These are phyloP conservation scores for Procavia capensis DNA, from an alignment of 2,113 vertebrate species.

Conservation along the genomic window DNA sequence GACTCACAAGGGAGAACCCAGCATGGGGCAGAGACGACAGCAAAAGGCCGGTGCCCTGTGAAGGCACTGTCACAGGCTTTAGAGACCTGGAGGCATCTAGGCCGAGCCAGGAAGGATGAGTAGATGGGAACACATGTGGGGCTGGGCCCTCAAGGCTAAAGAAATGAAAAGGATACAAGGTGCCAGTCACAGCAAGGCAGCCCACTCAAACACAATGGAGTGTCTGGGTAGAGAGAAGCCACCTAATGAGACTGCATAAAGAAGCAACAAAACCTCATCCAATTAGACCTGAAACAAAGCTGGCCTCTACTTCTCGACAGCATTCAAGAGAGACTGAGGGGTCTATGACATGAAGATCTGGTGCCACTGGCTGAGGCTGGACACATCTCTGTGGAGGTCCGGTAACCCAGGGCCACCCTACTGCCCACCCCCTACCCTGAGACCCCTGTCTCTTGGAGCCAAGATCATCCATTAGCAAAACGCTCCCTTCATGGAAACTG, in stretches of 20 bases:
- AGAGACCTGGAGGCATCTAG: too few species aligned
- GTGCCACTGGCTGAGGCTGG: neutral
- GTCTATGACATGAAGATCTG: neutral
- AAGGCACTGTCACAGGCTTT: too few species aligned
- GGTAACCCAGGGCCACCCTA: neutral
- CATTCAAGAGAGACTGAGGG: neutral
- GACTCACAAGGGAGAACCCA: neutral
- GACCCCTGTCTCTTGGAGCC: neutral
- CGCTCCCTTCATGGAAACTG: neutral
- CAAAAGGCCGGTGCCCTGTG: neutral
- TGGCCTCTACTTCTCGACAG: neutral
- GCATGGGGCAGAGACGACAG: neutral
- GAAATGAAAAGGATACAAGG: neutral
- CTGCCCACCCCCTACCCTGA: neutral
- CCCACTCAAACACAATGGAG: neutral
- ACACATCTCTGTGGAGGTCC: neutral
- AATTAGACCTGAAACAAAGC: neutral
- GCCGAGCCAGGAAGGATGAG: neutral
- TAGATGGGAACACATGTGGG: neutral
- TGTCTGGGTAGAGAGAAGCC: too few species aligned
- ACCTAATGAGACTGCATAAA: neutral
- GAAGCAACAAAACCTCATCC: neutral
- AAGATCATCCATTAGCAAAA: neutral
- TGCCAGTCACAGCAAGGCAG: accelerated
- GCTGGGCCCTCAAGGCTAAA: neutral